Evolutionary conservation across 2,797 vertebrate species (phyloP).

Genomic region (Scolopax bukidnonensis): DNA sequence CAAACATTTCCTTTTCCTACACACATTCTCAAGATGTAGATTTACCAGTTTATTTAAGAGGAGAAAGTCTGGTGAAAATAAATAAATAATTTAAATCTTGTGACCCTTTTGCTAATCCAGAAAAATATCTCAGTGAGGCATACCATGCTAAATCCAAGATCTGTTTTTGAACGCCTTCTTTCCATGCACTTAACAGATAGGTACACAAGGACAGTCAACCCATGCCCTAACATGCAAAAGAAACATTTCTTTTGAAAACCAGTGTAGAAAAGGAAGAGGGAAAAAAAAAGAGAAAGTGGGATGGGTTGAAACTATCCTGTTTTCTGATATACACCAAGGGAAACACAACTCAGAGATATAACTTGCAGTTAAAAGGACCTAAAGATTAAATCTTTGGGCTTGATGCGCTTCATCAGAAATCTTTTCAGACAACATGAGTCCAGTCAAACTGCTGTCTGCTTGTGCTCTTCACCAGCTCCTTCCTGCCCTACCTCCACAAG

Average conservation of each 20-base stretch:
- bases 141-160: neutral
- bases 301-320: neutral
- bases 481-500: neutral
- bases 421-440: neutral
- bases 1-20: neutral
- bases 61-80: neutral
- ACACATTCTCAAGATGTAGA: neutral
- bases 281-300: neutral
- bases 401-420: neutral
- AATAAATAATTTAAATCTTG: neutral
- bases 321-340: neutral
- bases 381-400: neutral
- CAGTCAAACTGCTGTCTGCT: neutral
- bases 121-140: neutral
- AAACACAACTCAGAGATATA: neutral
- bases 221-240: neutral
- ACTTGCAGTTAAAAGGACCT: neutral
- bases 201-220: neutral
- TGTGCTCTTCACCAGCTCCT: rapidly evolving
- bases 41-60: neutral
- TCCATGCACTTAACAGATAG: neutral
- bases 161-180: neutral
- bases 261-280: neutral
- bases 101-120: neutral
- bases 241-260: neutral